These are phyloP conservation scores for Prosapia bicincta DNA, from an alignment of 2,888 invertebrate species.

Conservation along the genomic window DNA sequence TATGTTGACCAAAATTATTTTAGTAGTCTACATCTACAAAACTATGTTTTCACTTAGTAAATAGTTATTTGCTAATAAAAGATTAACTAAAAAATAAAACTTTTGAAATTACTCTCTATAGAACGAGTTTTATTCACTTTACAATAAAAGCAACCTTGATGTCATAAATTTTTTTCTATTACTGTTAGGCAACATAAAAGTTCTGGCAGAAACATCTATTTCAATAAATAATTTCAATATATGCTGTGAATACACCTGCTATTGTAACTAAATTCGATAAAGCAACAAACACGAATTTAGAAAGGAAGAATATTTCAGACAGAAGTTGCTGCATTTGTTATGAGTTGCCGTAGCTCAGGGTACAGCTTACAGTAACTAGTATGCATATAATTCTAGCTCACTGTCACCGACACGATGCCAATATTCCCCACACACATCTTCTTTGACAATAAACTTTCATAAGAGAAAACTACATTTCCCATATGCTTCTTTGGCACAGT, in stretches of 20 bases:
- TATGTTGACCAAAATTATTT: too few relatives aligned
- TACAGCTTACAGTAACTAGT: not conserved
- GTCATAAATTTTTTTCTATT: too few relatives aligned
- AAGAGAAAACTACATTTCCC: not conserved
- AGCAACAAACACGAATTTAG: not conserved
- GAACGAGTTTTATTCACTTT: too few relatives aligned
- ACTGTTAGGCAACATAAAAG: too few relatives aligned
- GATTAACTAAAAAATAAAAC: too few relatives aligned
- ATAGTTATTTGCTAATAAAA: too few relatives aligned
- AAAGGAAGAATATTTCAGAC: not conserved
- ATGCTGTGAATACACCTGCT: not conserved
- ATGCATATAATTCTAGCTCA: not conserved
- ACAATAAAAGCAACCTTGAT: too few relatives aligned
- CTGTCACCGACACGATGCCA: not conserved
- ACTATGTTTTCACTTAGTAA: too few relatives aligned
- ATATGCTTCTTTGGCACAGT: not conserved
- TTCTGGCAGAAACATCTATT: not conserved
- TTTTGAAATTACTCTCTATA: too few relatives aligned
- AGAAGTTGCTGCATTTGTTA: not conserved
- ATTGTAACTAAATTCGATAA: not conserved
- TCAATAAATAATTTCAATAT: not conserved
- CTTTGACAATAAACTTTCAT: not conserved
- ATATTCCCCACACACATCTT: constrained; percentile 2
- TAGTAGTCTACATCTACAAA: too few relatives aligned
- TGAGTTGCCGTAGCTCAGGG: not conserved